Evolutionary conservation across 1,140 invertebrate species (phyloP), one percentile per base, ranked within the genome.

Genomic region (Dendrolimus punctatus): DNA sequence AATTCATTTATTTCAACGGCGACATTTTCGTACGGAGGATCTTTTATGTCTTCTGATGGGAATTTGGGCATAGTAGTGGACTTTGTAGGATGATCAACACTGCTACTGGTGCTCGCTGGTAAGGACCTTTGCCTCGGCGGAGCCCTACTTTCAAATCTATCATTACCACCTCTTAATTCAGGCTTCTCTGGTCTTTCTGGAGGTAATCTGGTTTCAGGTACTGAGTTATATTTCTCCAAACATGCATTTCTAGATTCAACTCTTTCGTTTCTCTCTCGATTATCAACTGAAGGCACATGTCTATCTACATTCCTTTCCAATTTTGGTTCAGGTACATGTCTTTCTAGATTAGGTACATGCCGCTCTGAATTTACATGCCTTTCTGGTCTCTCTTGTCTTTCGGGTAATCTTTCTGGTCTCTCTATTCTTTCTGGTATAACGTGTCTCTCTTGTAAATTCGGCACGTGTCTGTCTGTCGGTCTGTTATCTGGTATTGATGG

Each of bases 1-100:
- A 80, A 58, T 55, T 81, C 78, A 51, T 80, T 76, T 46, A 77
- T 80, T 51, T 87, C 84, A 9, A 77, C 68, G 1, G 62, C 72
- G 0, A 88, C 82, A 64, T 88, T 88, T 46, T 88, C 85, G 46
- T 88, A 88, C 36, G 82, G 84, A 4, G 80, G 71, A 41, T 84
- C 80, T 40, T 76, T 84, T 2, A 57, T 54, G 6, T 84, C 80
- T 39, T 83, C 78, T 4, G 79, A 81, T 0, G 82, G 82, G 40
- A 85, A 84, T 41, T 84, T 85, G 0, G 82, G 80, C 77, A 85
- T 85, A 0, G 82, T 85, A 0, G 76, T 84, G 0, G 82, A 84
- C 40, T 85, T 84, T 0, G 79, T 75, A 0, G 79, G 77, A 43
- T 85, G 63, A 4, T 85, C 80, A 0, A 70, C 56, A 46, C 68